A percentile compares a stretch with the other conserved stretches of the same genome.
phyloP scores from a whole-genome alignment of 2,797 vertebrate genomes.

The Lindbergichthys nudifrons region DNA sequence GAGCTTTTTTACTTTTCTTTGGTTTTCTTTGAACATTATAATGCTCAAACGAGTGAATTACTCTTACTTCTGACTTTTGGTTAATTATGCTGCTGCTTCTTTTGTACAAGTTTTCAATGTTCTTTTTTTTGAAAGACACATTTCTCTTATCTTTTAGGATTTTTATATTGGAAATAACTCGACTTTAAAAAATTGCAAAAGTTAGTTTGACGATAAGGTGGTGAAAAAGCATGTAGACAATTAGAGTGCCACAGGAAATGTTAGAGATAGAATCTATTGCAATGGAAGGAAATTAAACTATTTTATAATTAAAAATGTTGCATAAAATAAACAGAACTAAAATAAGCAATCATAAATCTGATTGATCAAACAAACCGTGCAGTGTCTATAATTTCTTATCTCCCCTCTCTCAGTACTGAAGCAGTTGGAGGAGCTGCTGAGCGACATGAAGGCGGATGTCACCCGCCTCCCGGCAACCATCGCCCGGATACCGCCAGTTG shows the following conservation, averaged over 20 bases:
- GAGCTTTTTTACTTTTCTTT: neutral
- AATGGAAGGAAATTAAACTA: neutral
- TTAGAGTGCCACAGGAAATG: neutral
- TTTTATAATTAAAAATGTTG: neutral
- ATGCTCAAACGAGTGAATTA: neutral
- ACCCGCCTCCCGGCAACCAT: constrained; percentile 97
- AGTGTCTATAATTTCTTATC: neutral
- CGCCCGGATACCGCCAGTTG: constrained; percentile 95
- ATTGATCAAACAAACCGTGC: neutral
- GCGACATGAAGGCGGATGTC: constrained; percentile 99
- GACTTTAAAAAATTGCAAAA: neutral
- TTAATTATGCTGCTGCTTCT: neutral
- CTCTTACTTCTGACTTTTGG: neutral
- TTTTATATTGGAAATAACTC: too few relatives aligned
- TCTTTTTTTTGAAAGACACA: neutral
- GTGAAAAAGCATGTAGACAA: too few relatives aligned
- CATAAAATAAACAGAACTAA: neutral
- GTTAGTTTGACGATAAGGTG: neutral
- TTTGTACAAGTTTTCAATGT: neutral
- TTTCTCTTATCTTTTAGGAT: too few relatives aligned
- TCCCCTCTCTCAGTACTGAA: constrained; percentile 88
- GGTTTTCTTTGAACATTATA: neutral
- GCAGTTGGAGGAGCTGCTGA: constrained; percentile 97
- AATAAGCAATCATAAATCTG: neutral
- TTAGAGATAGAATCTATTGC: neutral